These are phyloP conservation scores for Macroglossus sobrinus DNA, from an alignment of 2,113 vertebrate genomes.

Conservation along the genomic window DNA sequence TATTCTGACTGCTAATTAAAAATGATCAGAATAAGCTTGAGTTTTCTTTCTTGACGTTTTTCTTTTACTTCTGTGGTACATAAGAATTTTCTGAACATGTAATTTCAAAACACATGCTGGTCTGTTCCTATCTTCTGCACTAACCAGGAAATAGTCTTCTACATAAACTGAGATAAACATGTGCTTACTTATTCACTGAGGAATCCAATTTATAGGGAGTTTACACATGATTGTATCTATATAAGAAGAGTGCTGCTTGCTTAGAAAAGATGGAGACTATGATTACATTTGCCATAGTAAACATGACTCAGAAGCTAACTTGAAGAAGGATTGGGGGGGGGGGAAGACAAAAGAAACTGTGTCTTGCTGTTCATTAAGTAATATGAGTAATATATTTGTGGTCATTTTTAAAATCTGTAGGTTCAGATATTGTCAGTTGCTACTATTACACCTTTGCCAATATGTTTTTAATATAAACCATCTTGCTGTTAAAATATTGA, in stretches of 20 bases:
- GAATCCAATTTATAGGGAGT: not conserved
- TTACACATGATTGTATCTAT: slow-evolving; percentile 8
- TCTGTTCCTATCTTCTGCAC: not conserved
- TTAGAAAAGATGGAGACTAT: not conserved
- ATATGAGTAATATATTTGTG: not conserved
- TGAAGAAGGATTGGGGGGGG: not conserved
- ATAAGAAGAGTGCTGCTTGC: not conserved
- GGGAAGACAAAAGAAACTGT: not conserved
- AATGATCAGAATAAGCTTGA: not conserved
- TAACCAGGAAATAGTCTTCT: not conserved
- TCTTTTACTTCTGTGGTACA: not conserved
- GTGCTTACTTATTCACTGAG: slow-evolving; percentile 13
- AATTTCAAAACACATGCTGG: not conserved
- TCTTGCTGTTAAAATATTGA: not conserved
- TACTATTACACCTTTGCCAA: not conserved
- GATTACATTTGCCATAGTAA: not conserved
- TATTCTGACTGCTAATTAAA: not conserved
- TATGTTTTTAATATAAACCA: slow-evolving; percentile 3
- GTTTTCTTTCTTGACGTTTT: not conserved
- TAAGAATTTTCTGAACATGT: not conserved
- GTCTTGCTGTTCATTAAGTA: not conserved
- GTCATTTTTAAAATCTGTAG: not conserved
- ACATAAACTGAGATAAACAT: not conserved
- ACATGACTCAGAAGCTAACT: slow-evolving; percentile 32
- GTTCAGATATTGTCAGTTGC: not conserved